Percentiles rank a stretch among this genome's conserved stretches.
Conservation (phyloP, 2,888 invertebrate species). For the Aspidapion aeneum region DNA sequence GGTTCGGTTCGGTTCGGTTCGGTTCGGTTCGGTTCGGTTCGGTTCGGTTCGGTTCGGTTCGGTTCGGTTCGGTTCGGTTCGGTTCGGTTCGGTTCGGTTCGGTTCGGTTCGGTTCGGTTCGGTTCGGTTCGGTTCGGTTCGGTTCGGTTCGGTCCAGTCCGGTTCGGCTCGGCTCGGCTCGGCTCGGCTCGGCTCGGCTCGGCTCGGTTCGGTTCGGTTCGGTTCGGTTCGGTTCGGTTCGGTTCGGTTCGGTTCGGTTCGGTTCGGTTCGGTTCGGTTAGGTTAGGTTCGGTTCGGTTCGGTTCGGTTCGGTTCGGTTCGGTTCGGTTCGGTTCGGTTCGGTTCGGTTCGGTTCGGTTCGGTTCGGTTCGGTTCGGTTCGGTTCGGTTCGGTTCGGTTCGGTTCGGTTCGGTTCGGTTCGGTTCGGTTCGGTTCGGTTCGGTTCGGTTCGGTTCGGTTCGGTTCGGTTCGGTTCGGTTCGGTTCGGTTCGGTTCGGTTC, state of each 20-base stretch:
- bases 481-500: background rate
- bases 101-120: slow-evolving; percentile 23
- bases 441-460: slow-evolving; percentile 4
- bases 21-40: slow-evolving; percentile 17
- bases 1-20: slow-evolving; percentile 15
- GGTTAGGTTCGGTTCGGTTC: no score
- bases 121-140: slow-evolving; percentile 25
- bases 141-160: slow-evolving; percentile 27
- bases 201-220: background rate
- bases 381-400: slow-evolving; percentile 3
- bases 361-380: slow-evolving; percentile 1
- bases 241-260: background rate
- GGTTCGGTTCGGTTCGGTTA: no score
- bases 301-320: no score
- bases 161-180: slow-evolving; percentile 23
- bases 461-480: background rate
- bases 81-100: slow-evolving; percentile 9
- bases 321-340: slow-evolving; percentile 1
- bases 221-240: background rate
- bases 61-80: slow-evolving; percentile 16
- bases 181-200: background rate
- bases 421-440: slow-evolving; percentile 4
- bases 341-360: slow-evolving; percentile 2
- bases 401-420: slow-evolving; percentile 1
- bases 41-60: slow-evolving; percentile 16